Evolutionary conservation across 2,888 invertebrate genomes (phyloP).

Genomic region (Volucella inflata): DNA sequence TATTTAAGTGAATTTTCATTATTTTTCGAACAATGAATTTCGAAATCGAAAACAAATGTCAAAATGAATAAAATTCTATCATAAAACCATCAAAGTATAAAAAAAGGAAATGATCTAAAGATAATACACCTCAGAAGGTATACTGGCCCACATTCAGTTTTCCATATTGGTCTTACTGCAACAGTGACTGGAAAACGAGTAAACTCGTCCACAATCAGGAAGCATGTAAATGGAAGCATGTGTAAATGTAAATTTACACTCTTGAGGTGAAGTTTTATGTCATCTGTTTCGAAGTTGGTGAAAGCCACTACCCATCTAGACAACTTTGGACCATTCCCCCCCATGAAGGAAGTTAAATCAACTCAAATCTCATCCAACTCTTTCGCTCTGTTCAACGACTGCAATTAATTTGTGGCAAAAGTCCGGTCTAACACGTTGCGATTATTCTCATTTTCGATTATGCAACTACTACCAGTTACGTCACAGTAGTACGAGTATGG

Average conservation of each 20-base stretch:
- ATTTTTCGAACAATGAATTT: too few relatives aligned
- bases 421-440: conserved; percentile 51
- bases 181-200: conserved; percentile 15
- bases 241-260: too few relatives aligned
- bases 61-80: too few relatives aligned
- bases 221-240: conserved; percentile 15
- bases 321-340: background rate
- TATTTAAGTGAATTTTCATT: background rate
- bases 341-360: conserved; percentile 55
- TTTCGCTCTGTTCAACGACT: conserved; percentile 41
- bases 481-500: conserved; percentile 24
- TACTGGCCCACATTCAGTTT: conserved; percentile 3
- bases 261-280: too few relatives aligned
- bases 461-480: conserved; percentile 60
- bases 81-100: too few relatives aligned
- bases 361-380: background rate
- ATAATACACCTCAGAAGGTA: background rate
- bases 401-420: conserved; percentile 72
- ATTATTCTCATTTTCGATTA: conserved; percentile 71
- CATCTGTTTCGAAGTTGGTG: conserved; percentile 29
- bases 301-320: conserved; percentile 34
- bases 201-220: conserved; percentile 55
- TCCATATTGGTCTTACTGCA: conserved; percentile 11
- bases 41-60: too few relatives aligned
- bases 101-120: too few relatives aligned